phyloP scores from a whole-genome alignment of 1,140 invertebrate species.

The Coptotermes formosanus region DNA sequence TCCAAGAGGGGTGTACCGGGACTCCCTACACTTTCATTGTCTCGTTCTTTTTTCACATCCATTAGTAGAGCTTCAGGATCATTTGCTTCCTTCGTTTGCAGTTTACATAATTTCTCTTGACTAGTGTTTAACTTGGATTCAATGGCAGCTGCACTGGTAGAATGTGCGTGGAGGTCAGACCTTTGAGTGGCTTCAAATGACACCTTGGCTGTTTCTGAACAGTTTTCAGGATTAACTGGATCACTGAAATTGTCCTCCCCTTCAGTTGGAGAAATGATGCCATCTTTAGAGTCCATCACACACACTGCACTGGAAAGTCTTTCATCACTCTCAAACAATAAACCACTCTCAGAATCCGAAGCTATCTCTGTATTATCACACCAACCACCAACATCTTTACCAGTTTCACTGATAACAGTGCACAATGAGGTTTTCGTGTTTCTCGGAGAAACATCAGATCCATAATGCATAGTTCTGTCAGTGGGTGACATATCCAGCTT shows the following conservation, averaged over 20 bases:
- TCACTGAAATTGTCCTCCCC: background rate
- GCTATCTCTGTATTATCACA: background rate
- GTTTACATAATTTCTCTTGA: background rate
- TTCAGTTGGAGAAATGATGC: background rate
- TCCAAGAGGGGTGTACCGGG: slow-evolving; percentile 36
- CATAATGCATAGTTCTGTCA: background rate
- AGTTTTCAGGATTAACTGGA: background rate
- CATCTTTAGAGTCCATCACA: slow-evolving; percentile 21
- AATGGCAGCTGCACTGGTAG: background rate
- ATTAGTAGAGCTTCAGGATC: no score
- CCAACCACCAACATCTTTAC: background rate
- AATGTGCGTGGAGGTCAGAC: no score
- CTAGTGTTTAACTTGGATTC: background rate
- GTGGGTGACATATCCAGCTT: background rate
- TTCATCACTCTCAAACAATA: background rate
- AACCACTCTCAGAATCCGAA: background rate
- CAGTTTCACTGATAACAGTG: background rate
- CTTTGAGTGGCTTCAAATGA: background rate
- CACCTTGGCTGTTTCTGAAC: no score
- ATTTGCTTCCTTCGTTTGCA: background rate
- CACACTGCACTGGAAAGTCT: background rate
- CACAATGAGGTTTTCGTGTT: background rate
- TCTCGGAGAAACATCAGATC: background rate
- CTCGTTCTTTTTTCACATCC: background rate
- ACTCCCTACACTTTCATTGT: slow-evolving; percentile 21